Percentiles rank a stretch among this genome's conserved stretches.
These are phyloP conservation scores for Dreissena rostriformis DNA, from an alignment of 1,140 invertebrate species.

Conservation along the genomic window DNA sequence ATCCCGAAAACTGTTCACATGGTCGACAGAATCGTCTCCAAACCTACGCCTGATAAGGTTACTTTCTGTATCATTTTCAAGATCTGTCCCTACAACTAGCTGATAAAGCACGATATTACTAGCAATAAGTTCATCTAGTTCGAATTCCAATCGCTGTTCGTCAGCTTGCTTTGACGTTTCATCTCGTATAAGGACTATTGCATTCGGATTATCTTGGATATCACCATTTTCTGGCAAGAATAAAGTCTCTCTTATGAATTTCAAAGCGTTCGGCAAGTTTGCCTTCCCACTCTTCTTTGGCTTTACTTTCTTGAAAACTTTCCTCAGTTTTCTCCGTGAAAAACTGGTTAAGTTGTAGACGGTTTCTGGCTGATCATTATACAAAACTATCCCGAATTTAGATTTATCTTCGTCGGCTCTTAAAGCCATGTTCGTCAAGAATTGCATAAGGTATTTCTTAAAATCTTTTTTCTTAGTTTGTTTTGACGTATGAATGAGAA, in stretches of 20 bases:
- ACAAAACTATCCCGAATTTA: constrained; percentile 37
- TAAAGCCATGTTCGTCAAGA: constrained; percentile 12
- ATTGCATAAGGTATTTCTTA: constrained; percentile 43
- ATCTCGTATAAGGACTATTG: constrained; percentile 52
- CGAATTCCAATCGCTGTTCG: neutral
- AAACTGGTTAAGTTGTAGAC: constrained; percentile 40
- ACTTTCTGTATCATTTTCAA: constrained; percentile 4
- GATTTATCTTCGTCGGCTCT: constrained; percentile 18
- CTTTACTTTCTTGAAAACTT: constrained; percentile 41
- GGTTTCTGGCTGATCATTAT: constrained; percentile 30
- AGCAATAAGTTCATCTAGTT: neutral
- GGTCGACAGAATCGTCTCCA: neutral
- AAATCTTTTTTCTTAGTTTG: constrained; percentile 49
- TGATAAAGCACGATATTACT: constrained; percentile 11
- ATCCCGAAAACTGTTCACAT: constrained; percentile 9
- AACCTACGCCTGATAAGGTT: neutral
- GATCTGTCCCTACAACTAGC: constrained; percentile 24
- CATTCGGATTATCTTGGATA: constrained; percentile 45
- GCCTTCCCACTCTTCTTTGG: constrained; percentile 32
- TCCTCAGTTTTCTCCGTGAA: constrained; percentile 6
- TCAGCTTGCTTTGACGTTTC: constrained; percentile 26
- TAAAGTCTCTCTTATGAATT: constrained; percentile 28
- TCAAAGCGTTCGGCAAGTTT: constrained; percentile 25
- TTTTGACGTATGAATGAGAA: constrained; percentile 46
- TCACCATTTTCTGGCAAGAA: constrained; percentile 51